phyloP scores from a whole-genome alignment of 1,140 invertebrate species.

The Lepidurus apus region DNA sequence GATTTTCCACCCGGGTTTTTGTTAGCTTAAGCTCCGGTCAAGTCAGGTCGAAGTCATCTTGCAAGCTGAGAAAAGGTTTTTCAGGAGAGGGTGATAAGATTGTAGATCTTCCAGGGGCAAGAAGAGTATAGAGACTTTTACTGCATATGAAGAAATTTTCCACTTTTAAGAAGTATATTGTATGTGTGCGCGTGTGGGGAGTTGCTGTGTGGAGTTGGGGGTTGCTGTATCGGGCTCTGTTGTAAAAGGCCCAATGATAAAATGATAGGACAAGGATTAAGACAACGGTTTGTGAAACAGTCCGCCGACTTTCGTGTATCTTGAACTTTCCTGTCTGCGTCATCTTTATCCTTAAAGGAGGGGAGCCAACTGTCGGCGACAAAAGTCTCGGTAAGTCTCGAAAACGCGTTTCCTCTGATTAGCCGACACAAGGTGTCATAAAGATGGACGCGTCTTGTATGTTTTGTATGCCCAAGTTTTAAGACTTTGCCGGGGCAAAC shows the following conservation, averaged over 20 bases:
- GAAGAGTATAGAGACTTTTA: not conserved
- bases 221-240: not conserved
- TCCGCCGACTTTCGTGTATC: not conserved
- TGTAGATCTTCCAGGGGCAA: not conserved
- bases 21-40: conserved; percentile 2
- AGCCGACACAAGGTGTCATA: conserved; percentile 9
- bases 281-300: not conserved
- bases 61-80: not conserved
- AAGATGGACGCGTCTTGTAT: not conserved
- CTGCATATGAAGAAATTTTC: not conserved
- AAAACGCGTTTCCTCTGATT: not conserved
- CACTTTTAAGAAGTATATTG: no score
- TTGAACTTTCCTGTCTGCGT: not conserved
- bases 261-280: conserved; percentile 19
- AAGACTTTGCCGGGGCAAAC: not conserved
- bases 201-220: no score
- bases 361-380: not conserved
- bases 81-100: not conserved
- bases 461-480: not conserved
- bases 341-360: not conserved
- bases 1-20: conserved; percentile 1
- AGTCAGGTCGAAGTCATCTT: conserved; percentile 9
- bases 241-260: conserved; percentile 15
- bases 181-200: no score
- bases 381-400: conserved; percentile 14